A percentile compares a stretch with the other conserved stretches of the same genome.
phyloP scores from a whole-genome alignment of 2,797 vertebrate genomes.

The Toxotes lorentzi region DNA sequence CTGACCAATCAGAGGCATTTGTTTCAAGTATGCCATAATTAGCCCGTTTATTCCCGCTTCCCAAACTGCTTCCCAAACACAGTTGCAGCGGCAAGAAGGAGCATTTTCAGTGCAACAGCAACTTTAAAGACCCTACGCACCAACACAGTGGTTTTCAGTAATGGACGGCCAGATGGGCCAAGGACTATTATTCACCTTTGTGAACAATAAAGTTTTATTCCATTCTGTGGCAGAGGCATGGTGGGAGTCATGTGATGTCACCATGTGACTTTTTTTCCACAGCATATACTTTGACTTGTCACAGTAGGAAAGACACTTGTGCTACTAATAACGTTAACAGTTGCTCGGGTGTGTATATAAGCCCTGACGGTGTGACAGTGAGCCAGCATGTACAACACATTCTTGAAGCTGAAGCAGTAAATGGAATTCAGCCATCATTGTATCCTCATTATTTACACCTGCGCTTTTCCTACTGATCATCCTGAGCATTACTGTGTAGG shows the following conservation, averaged over 20 bases:
- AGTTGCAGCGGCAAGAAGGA: background rate
- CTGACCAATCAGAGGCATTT: slow-evolving; percentile 40
- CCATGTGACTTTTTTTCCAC: background rate
- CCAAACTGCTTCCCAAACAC: background rate
- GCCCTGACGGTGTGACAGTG: too few relatives aligned
- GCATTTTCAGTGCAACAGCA: background rate
- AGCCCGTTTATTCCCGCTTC: slow-evolving; percentile 4
- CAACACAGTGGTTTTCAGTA: background rate
- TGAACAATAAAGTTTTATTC: background rate
- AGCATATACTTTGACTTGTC: background rate
- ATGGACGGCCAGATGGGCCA: background rate
- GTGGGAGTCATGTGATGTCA: background rate
- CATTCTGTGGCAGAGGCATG: background rate
- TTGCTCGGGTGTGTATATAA: too few relatives aligned
- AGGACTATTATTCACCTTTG: slow-evolving; percentile 20
- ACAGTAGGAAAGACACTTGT: too few relatives aligned
- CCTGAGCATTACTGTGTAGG: too few relatives aligned
- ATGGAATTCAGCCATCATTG: background rate
- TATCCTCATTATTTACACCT: background rate
- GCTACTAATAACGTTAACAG: too few relatives aligned
- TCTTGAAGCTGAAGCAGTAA: background rate
- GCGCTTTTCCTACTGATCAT: background rate
- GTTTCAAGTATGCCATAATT: slow-evolving; percentile 26
- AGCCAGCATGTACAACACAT: too few relatives aligned
- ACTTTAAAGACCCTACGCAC: background rate